Percentiles rank a stretch among this genome's conserved stretches.
These are phyloP conservation scores for Rafetus swinhoei DNA, from an alignment of 2,113 vertebrate species.

Conservation along the genomic window DNA sequence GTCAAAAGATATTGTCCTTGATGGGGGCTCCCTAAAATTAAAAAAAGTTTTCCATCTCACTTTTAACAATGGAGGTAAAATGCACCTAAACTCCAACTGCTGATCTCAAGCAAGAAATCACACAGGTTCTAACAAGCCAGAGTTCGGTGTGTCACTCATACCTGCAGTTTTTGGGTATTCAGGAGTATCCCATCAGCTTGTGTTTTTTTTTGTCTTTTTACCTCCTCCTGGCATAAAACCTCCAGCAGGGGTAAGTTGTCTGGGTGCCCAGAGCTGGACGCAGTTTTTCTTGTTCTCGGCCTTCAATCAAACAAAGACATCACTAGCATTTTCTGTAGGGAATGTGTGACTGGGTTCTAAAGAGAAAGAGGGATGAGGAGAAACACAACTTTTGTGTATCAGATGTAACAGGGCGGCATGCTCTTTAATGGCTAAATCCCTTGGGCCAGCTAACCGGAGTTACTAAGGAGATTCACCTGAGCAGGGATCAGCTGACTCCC, in stretches of 20 bases:
- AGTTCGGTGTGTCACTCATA: constrained; percentile 18
- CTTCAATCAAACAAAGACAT: constrained; percentile 65
- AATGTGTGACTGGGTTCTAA: not conserved
- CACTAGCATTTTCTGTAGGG: not conserved
- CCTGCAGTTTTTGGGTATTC: constrained; percentile 76
- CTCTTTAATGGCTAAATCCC: not conserved
- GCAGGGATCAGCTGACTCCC: not conserved
- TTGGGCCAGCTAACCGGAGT: not conserved
- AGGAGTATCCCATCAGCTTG: constrained; percentile 32
- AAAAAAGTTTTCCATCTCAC: not conserved
- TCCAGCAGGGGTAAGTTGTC: constrained; percentile 67
- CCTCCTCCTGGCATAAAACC: constrained; percentile 73
- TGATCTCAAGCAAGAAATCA: not conserved
- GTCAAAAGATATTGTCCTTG: not conserved
- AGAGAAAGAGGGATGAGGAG: not conserved
- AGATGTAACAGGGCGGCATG: not conserved
- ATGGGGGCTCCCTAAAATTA: not conserved
- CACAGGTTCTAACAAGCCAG: not conserved
- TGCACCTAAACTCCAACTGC: fast-evolving
- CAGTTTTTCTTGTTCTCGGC: constrained; percentile 68
- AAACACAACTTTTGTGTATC: not conserved
- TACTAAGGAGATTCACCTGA: not conserved
- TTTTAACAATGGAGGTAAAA: not conserved
- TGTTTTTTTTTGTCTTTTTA: constrained; percentile 71
- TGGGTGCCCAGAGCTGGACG: constrained; percentile 80